A percentile compares a stretch with the other conserved stretches of the same genome.
These are phyloP conservation scores for Platorchestia sp. DNA, from an alignment of 1,140 invertebrate species.

Conservation along the genomic window DNA sequence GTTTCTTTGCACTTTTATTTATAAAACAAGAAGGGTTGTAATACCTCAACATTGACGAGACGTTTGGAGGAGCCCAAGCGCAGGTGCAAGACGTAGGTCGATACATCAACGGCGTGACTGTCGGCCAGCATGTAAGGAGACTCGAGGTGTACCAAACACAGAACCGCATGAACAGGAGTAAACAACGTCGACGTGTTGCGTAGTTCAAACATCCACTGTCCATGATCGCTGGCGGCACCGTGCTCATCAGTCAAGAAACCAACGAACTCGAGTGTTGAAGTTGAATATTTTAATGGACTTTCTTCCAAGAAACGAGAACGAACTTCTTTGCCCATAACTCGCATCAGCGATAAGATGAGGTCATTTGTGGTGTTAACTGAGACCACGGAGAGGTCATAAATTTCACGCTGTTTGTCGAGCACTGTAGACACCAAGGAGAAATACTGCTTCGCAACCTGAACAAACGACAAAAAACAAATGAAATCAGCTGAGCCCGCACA, in stretches of 20 bases:
- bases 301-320: conserved; percentile 60
- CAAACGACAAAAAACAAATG: neutral
- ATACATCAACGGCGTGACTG: conserved; percentile 46
- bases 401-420: conserved; percentile 61
- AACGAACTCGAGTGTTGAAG: conserved; percentile 54
- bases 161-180: conserved; percentile 52
- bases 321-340: conserved; percentile 62
- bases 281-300: conserved; percentile 57
- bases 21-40: too few species aligned
- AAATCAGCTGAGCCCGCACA: neutral
- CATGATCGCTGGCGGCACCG: conserved; percentile 31
- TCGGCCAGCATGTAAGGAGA: conserved; percentile 59
- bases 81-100: conserved; percentile 49
- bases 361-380: conserved; percentile 39
- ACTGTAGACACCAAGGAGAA: conserved; percentile 62
- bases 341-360: conserved; percentile 57
- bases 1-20: too few species aligned
- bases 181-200: conserved; percentile 3
- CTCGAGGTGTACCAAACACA: conserved; percentile 56
- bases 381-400: conserved; percentile 60
- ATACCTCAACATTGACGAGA: neutral
- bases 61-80: neutral
- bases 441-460: conserved; percentile 62
- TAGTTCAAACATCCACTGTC: conserved; percentile 54
- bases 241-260: conserved; percentile 59